Conservation (phyloP, 2,797 vertebrate genomes). For the Arvicola amphibius region DNA sequence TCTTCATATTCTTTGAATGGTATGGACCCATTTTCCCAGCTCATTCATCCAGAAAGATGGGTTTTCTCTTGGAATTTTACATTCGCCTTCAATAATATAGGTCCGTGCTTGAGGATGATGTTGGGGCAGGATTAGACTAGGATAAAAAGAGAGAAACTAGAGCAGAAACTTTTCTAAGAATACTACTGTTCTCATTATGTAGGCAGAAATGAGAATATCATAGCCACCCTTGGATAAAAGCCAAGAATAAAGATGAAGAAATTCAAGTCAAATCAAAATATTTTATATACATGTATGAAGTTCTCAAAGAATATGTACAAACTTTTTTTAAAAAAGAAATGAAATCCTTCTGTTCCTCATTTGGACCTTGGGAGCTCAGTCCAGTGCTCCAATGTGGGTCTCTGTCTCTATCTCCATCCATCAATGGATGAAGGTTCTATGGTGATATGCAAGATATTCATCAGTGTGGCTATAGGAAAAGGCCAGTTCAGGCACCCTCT, state of each 20-base stretch:
- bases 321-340: not conserved
- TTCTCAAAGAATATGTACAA: not conserved
- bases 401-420: too few relatives aligned
- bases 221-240: not conserved
- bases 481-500: too few relatives aligned
- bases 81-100: not conserved
- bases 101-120: not conserved
- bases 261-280: not conserved
- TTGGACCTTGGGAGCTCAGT: too few relatives aligned
- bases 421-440: too few relatives aligned
- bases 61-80: not conserved
- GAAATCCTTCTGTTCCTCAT: too few relatives aligned
- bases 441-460: too few relatives aligned
- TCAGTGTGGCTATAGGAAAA: too few relatives aligned
- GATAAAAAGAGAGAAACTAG: not conserved
- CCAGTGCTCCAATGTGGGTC: too few relatives aligned
- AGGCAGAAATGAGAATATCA: not conserved
- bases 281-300: not conserved
- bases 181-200: not conserved
- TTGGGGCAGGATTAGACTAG: not conserved
- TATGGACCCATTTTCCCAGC: not conserved
- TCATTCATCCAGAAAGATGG: not conserved
- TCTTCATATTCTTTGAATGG: not conserved
- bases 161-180: not conserved
- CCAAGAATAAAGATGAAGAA: not conserved